phyloP scores from a whole-genome alignment of 2,888 invertebrate species.

The Drosophila mercatorum region DNA sequence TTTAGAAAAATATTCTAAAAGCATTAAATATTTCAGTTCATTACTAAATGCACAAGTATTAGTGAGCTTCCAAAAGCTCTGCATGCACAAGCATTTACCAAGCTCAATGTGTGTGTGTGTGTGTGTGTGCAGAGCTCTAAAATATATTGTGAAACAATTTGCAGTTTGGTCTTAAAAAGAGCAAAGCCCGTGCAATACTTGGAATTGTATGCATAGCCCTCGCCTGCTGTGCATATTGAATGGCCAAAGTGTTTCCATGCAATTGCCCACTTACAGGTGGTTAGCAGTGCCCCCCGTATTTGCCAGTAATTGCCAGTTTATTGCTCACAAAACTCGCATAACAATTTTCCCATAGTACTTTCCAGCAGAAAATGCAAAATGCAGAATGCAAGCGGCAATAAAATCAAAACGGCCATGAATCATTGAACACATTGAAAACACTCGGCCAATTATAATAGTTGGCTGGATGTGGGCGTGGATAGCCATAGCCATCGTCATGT shows the following conservation, averaged over 20 bases:
- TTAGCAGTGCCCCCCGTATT: conserved; percentile 14
- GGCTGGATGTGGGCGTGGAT: conserved; percentile 22
- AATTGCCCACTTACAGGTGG: conserved; percentile 40
- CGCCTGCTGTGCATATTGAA: conserved; percentile 38
- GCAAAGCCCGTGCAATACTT: conserved; percentile 4
- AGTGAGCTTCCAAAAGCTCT: background rate
- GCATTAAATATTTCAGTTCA: background rate
- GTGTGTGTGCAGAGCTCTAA: no score
- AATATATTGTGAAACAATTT: background rate
- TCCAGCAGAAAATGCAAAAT: conserved; percentile 8
- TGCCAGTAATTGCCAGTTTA: conserved; percentile 47
- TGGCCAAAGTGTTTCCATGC: conserved; percentile 33
- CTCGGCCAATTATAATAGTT: conserved; percentile 67
- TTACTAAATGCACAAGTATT: conserved; percentile 11
- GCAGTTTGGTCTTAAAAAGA: background rate
- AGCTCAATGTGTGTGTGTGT: conserved; percentile 1
- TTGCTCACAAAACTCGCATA: conserved; percentile 17
- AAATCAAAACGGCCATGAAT: conserved; percentile 73
- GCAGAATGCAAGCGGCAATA: conserved; percentile 38
- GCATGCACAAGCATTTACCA: background rate
- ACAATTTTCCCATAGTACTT: conserved; percentile 13
- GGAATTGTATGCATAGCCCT: conserved; percentile 33
- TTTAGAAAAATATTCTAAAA: background rate
- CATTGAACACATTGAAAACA: conserved; percentile 70
- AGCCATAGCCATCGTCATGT: background rate